Percentiles rank a stretch among this genome's conserved stretches.
Evolutionary conservation across 2,888 invertebrate species (phyloP).

Genomic region (Xestia ashworthii): DNA sequence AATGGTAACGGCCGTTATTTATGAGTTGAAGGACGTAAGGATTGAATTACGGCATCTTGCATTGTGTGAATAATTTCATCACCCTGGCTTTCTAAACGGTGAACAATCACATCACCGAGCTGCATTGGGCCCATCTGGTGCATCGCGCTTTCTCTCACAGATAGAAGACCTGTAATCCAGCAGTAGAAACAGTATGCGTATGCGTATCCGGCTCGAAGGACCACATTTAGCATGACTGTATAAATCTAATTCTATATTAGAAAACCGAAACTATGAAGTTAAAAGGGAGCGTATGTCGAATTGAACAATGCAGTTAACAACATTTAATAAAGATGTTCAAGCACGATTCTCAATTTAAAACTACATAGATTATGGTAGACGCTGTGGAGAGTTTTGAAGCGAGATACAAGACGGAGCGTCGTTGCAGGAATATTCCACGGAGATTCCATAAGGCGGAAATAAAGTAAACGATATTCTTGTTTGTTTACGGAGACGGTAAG

Average conservation of each 20-base stretch:
- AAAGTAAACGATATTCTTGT: slow-evolving; percentile 8
- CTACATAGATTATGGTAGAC: not conserved
- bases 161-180: not conserved
- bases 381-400: not conserved
- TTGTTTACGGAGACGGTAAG: slow-evolving; percentile 1
- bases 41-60: not conserved
- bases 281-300: not conserved
- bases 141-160: not conserved
- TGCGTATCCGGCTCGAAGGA: not conserved
- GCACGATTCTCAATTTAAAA: not conserved
- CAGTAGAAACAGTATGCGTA: not conserved
- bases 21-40: not conserved
- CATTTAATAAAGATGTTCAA: not conserved
- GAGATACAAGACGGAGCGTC: not conserved
- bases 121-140: not conserved
- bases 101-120: not conserved
- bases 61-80: not conserved
- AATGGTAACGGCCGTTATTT: not conserved
- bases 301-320: not conserved
- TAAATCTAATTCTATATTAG: not conserved
- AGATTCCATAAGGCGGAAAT: not conserved
- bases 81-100: not conserved
- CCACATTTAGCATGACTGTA: not conserved
- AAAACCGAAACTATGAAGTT: not conserved
- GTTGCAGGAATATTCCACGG: not conserved